Evolutionary conservation across 2,888 invertebrate species (phyloP).

Genomic region (Silvanus unidentatus): DNA sequence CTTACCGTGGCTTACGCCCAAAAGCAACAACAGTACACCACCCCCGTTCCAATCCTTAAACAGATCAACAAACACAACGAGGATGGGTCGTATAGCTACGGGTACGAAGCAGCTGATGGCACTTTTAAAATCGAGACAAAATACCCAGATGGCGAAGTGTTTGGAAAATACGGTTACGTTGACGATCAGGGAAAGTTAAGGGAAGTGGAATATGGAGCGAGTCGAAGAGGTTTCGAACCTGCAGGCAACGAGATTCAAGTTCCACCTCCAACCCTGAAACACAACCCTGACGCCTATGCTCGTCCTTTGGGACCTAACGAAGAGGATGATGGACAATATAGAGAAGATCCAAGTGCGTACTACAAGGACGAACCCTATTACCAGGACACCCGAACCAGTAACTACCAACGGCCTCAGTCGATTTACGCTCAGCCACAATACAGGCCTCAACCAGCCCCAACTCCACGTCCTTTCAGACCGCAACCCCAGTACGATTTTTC

Average conservation of each 20-base stretch:
- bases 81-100: slow-evolving; percentile 83
- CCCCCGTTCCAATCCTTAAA: slow-evolving; percentile 74
- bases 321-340: slow-evolving; percentile 80
- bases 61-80: slow-evolving; percentile 82
- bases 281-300: slow-evolving; percentile 39
- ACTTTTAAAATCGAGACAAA: slow-evolving; percentile 86
- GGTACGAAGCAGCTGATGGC: slow-evolving; percentile 82
- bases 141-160: slow-evolving; percentile 75
- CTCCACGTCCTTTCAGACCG: slow-evolving; percentile 37
- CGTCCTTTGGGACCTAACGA: slow-evolving; percentile 54
- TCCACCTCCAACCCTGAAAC: slow-evolving; percentile 67
- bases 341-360: slow-evolving; percentile 77
- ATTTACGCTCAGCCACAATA: slow-evolving; percentile 33
- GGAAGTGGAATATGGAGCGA: slow-evolving; percentile 82
- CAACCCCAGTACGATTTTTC: slow-evolving; percentile 41
- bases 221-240: slow-evolving; percentile 75
- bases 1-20: slow-evolving; percentile 33
- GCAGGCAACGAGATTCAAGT: slow-evolving; percentile 71
- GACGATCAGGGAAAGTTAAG: slow-evolving; percentile 69
- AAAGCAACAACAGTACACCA: slow-evolving; percentile 55
- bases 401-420: slow-evolving; percentile 28
- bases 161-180: slow-evolving; percentile 85
- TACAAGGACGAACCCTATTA: slow-evolving; percentile 56
- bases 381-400: slow-evolving; percentile 19
- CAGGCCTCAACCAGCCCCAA: slow-evolving; percentile 35